Percentiles rank a stretch among this genome's conserved stretches.
Evolutionary conservation across 2,113 vertebrate species (phyloP).

Genomic region (Chamaetylas fuelleborni): DNA sequence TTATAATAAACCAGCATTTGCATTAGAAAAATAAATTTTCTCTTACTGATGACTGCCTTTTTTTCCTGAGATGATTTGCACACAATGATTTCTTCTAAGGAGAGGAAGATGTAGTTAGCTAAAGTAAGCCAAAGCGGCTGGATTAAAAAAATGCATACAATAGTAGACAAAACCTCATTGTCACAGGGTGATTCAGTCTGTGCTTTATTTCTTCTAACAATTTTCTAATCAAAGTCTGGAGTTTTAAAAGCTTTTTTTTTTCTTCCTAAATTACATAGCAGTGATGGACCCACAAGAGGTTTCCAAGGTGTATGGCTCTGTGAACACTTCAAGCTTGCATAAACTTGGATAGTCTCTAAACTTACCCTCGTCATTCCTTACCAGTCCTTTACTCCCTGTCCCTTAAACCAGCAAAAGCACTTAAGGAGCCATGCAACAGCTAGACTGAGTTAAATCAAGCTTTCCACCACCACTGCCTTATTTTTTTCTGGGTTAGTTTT

Average conservation of each 20-base stretch:
- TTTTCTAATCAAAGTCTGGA: neutral
- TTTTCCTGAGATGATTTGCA: neutral
- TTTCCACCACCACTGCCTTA: rapidly evolving
- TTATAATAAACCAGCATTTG: neutral
- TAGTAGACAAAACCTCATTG: neutral
- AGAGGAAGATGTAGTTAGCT: neutral
- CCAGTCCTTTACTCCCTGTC: neutral
- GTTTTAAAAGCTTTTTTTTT: neutral
- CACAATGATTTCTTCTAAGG: neutral
- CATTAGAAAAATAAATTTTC: neutral
- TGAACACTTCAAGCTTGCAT: neutral
- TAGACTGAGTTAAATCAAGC: neutral
- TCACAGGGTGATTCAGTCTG: neutral
- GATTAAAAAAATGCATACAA: neutral
- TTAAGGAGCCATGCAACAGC: neutral
- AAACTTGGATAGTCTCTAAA: neutral
- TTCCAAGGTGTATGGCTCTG: neutral
- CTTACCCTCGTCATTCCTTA: neutral
- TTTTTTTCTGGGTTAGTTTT: neutral
- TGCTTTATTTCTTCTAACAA: neutral
- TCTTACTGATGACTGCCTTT: neutral
- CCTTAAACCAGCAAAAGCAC: neutral
- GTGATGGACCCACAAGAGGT: neutral
- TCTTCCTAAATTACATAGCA: neutral
- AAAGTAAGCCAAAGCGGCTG: neutral